Base-by-base conservation (phyloP, 2,113 vertebrate species). In the Glaucidium brasilianum region DNA sequence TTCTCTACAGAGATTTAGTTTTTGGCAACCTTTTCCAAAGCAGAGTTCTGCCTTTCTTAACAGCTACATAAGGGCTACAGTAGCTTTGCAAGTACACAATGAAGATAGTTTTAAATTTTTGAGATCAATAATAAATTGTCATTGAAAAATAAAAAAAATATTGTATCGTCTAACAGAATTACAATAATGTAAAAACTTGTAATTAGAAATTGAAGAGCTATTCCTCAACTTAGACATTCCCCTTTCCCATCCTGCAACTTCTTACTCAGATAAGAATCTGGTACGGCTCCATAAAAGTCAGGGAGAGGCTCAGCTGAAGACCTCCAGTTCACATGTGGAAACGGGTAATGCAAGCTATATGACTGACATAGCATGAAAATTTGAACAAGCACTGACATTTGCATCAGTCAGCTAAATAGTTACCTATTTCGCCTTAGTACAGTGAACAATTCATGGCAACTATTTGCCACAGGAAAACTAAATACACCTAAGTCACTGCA, bases 151-250 rank as follows among this genome's bases (percentile, higher is more conserved):
- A 62, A 94, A 47, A 95, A 58, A 23, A 4, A 35, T 32, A 26
- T 34, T 63, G 21, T 72, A 82, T 80, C 86, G 80, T 94, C 92
- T 86, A 91, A 96, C 29, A 95, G 64, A 94, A 94, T 77, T 92
- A 81, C 77, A 95, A 78, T 59, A 95, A 85, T n/a, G 47, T 85
- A 88, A 93, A 97, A 75, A 67, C 84, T 63, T 93, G 56, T 34
- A 87, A 94, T 92, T 80, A 82, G 83, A 92, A 91, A 94, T 41
- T 83, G 15, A 84, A 71, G 29, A 82, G 35, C 11, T 87, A 10
- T 53, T 90, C 32, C n/a, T 73, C 59, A 56, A 9, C 14, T 85
- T 34, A 20, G n/a, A 66, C 15, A 68, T 41, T 37, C 4, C 29
- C 6, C 18, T 13, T 53, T 12, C 50, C 18, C n/a, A 50, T 17